phyloP scores from a whole-genome alignment of 1,140 invertebrate genomes.

The Reticulitermes speratus region DNA sequence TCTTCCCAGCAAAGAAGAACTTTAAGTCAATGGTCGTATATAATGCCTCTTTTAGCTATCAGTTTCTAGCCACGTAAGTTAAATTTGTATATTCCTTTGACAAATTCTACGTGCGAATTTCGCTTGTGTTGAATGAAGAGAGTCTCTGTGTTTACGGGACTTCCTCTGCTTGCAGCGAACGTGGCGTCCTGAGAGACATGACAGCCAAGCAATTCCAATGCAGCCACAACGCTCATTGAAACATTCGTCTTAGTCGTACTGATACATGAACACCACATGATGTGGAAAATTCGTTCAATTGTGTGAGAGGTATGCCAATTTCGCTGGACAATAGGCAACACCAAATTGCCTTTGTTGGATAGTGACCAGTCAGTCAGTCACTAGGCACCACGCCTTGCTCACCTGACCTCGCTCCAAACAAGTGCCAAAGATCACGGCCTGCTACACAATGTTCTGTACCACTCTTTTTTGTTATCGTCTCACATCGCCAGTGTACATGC shows the following conservation, averaged over 20 bases:
- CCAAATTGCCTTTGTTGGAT: not conserved
- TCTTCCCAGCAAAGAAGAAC: no score
- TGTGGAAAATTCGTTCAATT: not conserved
- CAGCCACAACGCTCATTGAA: not conserved
- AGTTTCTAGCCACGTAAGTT: no score
- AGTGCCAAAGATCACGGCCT: not conserved
- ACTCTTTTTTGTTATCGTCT: no score
- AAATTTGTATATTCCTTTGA: no score
- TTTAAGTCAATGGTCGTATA: no score
- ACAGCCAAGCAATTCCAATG: not conserved
- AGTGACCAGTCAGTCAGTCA: not conserved
- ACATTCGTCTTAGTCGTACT: not conserved
- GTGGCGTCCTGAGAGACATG: not conserved
- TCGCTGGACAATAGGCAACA: not conserved
- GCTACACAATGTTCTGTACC: not conserved
- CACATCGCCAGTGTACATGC: no score
- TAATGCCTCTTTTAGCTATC: no score
- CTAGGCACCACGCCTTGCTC: not conserved
- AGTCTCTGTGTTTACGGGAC: no score
- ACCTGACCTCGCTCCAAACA: not conserved
- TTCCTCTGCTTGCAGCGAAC: no score
- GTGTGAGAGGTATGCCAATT: not conserved
- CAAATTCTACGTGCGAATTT: no score
- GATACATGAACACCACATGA: not conserved
- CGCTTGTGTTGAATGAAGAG: no score